Base-by-base conservation (phyloP, 2,113 vertebrate genomes). In the Sebastes schlegelii region DNA sequence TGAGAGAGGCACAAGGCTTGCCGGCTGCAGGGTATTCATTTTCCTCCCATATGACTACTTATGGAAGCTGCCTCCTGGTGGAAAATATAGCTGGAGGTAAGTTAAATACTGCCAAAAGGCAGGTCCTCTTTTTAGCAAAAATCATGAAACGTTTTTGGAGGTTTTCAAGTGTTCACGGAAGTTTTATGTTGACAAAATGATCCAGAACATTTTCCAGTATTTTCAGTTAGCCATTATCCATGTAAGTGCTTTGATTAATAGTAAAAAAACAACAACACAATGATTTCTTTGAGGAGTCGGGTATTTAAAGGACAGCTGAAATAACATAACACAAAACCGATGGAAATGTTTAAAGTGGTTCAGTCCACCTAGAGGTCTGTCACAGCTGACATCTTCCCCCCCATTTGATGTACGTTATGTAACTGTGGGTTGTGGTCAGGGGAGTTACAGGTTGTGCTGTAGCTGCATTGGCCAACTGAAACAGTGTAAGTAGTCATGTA, bases 371-470 rank as follows among this genome's bases (percentile, higher is more conserved):
- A 65, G 54, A 79, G 42, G 64, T 85, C 51, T 74, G 19, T 75
- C 51, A 52, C 80, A 77, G 55, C 46, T 17, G 43, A 63, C 48
- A 45, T 81, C 45, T 12, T 34, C 34, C 73, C 21, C 26, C 64
- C 23, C 43, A 14, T 34, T 64, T 48, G 52, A 82, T 19, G 43
- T 57, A 43, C 2, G 16, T 92, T 93, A 79, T 85, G 55, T 88
- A 90, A 92, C 61, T 65, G 46, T 43, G 52, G 68, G 68, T 87
- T 76, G 83, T 74, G 77, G 80, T 76, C 21, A 70, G 84, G 66
- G 83, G 86, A 71, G 72, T 72, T 82, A 43, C 73, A 78, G 82
- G 63, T 68, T 83, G 55, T 46, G 52, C 84, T 85, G 60, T 48
- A 45, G 79, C 72, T 78, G 49, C 49, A 75, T 80, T 80, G 74